Base-by-base conservation (phyloP, 2,888 invertebrate species). In the Linyphia triangularis region DNA sequence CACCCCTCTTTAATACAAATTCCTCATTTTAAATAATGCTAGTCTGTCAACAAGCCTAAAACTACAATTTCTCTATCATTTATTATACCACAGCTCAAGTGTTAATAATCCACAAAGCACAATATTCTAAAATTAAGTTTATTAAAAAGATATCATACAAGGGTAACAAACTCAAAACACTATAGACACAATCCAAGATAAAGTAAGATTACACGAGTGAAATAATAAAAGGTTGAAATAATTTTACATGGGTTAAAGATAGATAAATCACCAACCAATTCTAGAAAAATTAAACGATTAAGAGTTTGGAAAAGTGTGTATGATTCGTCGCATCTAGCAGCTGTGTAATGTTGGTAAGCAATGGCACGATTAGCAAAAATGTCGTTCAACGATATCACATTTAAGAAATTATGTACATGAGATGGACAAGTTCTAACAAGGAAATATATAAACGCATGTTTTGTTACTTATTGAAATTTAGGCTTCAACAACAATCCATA, bases 371-470 rank as follows among this genome's bases (percentile, higher is more conserved):
- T 51, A 79, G 51, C 28, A 19, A 43, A 16, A 65, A 63, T 10
- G 22, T 26, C 26, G 51, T 65, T 51, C 43, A 33, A 67, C 67
- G 13, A 51, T 79, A 79, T 79, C 79, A 79, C 79, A 79, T 30
- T 67, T 77, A 77, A 77, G 77, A 61, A 77, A 77, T 77, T 77
- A 77, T 77, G 37, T 77, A 61, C 61, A 77, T n/a, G 40, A 37
- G 63, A 77, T 61, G 61, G 37, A 37, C 37, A 5, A 59, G 7
- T 43, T 26, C 37, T 24, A n/a, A n/a, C n/a, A n/a, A 13, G 63
- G 26, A 77, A 37, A 63, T 6, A 33, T 22, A 73, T 22, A 51
- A n/a, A n/a, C n/a, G 13, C 26, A 26, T 63, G 22, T 26, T 63
- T 63, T 63, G 63, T 63, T 33, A 51, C 51, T 51, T 51, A 51